Conservation (phyloP, 2,797 vertebrate genomes). For the Pseudochirops cupreus region DNA sequence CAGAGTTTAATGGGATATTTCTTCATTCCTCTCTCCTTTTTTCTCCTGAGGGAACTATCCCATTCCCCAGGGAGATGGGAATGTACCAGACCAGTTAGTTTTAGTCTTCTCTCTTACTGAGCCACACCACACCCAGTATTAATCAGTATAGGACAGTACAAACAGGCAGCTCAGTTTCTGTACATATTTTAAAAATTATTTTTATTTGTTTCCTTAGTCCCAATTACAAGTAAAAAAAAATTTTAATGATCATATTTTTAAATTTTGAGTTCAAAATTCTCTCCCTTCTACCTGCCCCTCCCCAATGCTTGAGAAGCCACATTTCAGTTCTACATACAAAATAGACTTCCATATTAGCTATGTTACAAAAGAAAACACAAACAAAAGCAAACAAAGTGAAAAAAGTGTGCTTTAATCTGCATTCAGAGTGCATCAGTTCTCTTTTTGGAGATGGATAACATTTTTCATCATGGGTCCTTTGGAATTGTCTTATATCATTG, state of each 20-base stretch:
- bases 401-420: not conserved
- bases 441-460: not conserved
- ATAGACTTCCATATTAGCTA: not conserved
- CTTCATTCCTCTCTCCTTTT: not conserved
- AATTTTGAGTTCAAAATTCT: not conserved
- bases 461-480: not conserved
- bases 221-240: not conserved
- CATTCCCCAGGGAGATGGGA: accelerated
- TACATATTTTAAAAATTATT: not conserved
- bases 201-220: not conserved
- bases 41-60: not conserved
- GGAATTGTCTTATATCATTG: not conserved
- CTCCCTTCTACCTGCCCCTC: not conserved
- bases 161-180: not conserved
- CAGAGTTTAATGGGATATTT: not conserved
- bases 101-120: not conserved
- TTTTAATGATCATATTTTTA: not conserved
- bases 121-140: not conserved
- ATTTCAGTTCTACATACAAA: not conserved
- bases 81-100: accelerated
- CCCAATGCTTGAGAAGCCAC: not conserved
- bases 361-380: not conserved
- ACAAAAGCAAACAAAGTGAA: not conserved
- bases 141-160: not conserved
- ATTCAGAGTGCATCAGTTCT: not conserved